Evolutionary conservation across 2,888 invertebrate genomes (phyloP), one percentile per base, ranked within the genome.

Genomic region (Neocrepidodera transversa): DNA sequence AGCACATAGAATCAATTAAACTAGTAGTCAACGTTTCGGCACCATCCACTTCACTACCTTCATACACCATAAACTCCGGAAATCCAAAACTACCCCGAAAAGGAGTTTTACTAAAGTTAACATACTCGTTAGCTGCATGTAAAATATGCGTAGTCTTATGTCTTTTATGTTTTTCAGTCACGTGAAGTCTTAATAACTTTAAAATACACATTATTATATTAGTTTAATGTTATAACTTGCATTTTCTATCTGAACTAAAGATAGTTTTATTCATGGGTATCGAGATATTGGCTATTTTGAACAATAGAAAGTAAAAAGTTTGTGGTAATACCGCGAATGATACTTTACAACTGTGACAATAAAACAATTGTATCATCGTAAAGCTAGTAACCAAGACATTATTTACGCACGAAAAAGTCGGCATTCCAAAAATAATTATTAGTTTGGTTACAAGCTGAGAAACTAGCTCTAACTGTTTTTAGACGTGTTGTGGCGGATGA

Each of bases 151-250:
- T 81, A 64, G 51, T 56, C 28, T 14, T 53, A 26, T 58, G 58
- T 17, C 55, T 57, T 50, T 47, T 58, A 26, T 60, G 58, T 43
- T 60, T 65, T 47, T 84, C 83, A 11, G 82, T 81, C 32, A 85
- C 82, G 64, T 85, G 85, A 18, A 85, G 73, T 5, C 84, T 81
- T 36, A 85, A 68, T 42, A 85, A 81, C 74, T 84, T 85, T 11
- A 85, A 75, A 70, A 85, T 82, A 74, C 85, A 85, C 85, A 85
- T 85, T 57, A 55, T 60, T 7, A 17, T 35, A 30, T 14, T 32
- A 50, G 23, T 36, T 38, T 23, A 23, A 20, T 23, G 7, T 49
- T 14, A 26, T 18, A 54, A 60, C 52, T 52, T 42, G 55, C 56
- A 54, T 56, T 47, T 57, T 62, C 53, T 28, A 16, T 14, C 1